Evolutionary conservation across 2,888 invertebrate species (phyloP).

Genomic region (Eupithecia abbreviata): DNA sequence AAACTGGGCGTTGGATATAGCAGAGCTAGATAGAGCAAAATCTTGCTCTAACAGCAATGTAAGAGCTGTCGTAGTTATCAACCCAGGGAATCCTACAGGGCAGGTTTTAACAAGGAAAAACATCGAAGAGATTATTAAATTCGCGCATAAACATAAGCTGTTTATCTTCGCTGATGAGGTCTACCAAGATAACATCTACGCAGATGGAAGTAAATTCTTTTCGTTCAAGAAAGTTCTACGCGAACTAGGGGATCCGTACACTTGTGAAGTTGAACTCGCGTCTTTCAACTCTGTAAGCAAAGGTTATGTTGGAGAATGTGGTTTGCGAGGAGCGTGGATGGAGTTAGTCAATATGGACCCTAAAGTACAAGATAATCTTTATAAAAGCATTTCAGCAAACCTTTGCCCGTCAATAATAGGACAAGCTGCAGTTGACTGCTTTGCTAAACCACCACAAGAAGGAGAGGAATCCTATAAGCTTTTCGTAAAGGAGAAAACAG

Average conservation of each 20-base stretch:
- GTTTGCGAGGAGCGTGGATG: slow-evolving; percentile 87
- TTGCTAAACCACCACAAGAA: slow-evolving; percentile 5
- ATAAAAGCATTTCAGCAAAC: slow-evolving; percentile 6
- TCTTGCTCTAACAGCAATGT: slow-evolving; percentile 84
- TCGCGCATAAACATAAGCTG: slow-evolving; percentile 92
- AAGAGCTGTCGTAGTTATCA: slow-evolving; percentile 96
- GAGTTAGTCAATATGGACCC: slow-evolving; percentile 7
- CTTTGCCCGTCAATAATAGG: slow-evolving; percentile 2
- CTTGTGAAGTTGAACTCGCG: slow-evolving; percentile 89
- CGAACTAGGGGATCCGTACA: slow-evolving; percentile 95
- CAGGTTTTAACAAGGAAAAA: slow-evolving; percentile 92
- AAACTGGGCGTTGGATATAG: slow-evolving; percentile 91
- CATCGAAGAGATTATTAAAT: slow-evolving; percentile 94
- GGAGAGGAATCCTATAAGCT: slow-evolving; percentile 87
- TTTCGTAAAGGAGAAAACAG: slow-evolving; percentile 86
- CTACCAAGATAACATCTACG: slow-evolving; percentile 95
- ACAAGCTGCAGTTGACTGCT: background rate
- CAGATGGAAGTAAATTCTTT: slow-evolving; percentile 89
- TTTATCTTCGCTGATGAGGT: slow-evolving; percentile 96
- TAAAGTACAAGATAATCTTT: background rate
- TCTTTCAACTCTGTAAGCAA: slow-evolving; percentile 98
- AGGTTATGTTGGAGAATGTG: slow-evolving; percentile 96
- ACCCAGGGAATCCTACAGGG: slow-evolving; percentile 99
- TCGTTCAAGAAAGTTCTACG: slow-evolving; percentile 96
- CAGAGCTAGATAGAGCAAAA: slow-evolving; percentile 89